Percentiles rank a stretch among this genome's conserved stretches.
phyloP scores from a whole-genome alignment of 1,140 invertebrate genomes.

The Vanessa atalanta region DNA sequence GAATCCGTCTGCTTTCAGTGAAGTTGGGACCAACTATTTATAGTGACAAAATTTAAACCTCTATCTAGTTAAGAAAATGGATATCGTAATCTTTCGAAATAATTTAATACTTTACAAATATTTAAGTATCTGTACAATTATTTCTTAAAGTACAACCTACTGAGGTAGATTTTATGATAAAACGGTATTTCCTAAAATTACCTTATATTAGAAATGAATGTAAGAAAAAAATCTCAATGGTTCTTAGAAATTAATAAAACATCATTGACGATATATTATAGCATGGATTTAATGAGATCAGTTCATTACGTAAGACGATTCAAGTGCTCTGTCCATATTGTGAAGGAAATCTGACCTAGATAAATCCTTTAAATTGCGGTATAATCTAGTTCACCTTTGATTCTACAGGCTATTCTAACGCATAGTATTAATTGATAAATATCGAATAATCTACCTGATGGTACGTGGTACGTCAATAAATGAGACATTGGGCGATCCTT shows the following conservation, averaged over 20 bases:
- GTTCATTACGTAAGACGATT: not conserved
- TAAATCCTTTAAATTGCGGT: not conserved
- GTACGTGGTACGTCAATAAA: no score
- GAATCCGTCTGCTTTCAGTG: not conserved
- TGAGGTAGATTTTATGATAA: not conserved
- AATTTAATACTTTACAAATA: no score
- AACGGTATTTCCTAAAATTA: no score
- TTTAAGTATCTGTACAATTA: not conserved
- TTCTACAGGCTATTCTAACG: not conserved
- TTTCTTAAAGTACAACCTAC: not conserved
- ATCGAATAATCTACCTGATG: no score
- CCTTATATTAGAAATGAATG: no score
- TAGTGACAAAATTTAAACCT: not conserved
- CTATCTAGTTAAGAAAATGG: not conserved
- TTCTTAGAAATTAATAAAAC: not conserved
- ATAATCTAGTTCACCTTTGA: not conserved
- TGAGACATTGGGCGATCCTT: no score
- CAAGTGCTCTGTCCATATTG: not conserved
- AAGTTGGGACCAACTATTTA: not conserved
- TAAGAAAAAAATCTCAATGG: no score
- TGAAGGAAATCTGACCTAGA: constrained; percentile 1
- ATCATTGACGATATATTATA: not conserved
- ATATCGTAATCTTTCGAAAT: not conserved
- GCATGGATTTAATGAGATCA: not conserved
- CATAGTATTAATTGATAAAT: no score